These are phyloP conservation scores for Athalia cordata DNA, from an alignment of 2,888 invertebrate species.

Conservation along the genomic window DNA sequence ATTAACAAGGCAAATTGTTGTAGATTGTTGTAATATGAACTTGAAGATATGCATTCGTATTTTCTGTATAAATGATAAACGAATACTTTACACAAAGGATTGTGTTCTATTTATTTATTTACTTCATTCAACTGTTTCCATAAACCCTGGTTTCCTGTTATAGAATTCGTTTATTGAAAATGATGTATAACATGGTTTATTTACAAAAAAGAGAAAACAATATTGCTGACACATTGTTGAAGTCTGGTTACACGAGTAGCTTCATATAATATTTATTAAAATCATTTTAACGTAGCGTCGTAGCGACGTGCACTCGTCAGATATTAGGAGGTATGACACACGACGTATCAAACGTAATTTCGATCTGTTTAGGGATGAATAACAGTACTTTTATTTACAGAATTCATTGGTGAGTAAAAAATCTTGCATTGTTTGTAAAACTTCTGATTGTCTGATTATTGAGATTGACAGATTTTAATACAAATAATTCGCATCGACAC, in stretches of 20 bases:
- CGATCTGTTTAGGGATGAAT: conserved; percentile 26
- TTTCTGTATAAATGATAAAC: conserved; percentile 1
- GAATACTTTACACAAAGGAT: background rate
- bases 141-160: conserved; percentile 15
- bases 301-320: conserved; percentile 27
- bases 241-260: conserved; percentile 26
- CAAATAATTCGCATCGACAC: background rate
- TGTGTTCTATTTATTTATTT: background rate
- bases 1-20: conserved; percentile 19
- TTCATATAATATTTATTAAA: conserved; percentile 1
- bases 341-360: conserved; percentile 16
- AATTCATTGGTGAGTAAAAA: background rate
- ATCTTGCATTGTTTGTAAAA: background rate
- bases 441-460: too few relatives aligned
- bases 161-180: conserved; percentile 43
- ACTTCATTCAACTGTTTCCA: background rate
- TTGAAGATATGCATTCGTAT: conserved; percentile 6
- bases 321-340: conserved; percentile 30
- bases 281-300: conserved; percentile 20
- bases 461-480: background rate
- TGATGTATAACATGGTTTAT: conserved; percentile 40
- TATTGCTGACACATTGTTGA: conserved; percentile 35
- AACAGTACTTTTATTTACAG: background rate
- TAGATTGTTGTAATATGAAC: conserved; percentile 18
- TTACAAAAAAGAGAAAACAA: conserved; percentile 30